Conservation (phyloP, 2,113 vertebrate species). For the Leptobrachium ailaonicum region DNA sequence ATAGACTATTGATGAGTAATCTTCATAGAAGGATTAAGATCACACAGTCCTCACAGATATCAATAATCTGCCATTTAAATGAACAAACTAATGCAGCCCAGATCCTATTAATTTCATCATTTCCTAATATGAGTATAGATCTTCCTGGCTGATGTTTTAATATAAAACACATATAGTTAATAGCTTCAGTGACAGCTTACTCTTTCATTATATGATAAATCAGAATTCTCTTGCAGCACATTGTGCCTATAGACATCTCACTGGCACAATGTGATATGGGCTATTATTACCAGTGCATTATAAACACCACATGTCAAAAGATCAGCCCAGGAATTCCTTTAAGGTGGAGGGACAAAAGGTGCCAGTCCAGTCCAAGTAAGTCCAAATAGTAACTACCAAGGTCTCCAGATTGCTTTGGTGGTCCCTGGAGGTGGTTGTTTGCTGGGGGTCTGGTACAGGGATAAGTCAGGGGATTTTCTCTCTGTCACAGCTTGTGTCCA, state of each 20-base stretch:
- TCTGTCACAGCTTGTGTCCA: constrained; percentile 46
- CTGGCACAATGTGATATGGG: too few species aligned
- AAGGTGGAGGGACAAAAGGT: background rate
- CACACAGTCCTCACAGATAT: background rate
- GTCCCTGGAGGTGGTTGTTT: background rate
- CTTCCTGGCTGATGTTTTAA: background rate
- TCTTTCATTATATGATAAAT: background rate
- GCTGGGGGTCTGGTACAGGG: background rate
- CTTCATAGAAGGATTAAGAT: background rate
- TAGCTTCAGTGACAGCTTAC: background rate
- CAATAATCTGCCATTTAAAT: too few species aligned
- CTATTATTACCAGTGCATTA: too few species aligned
- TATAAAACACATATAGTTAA: background rate
- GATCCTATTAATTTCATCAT: background rate
- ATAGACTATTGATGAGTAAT: background rate
- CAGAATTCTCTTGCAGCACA: too few species aligned
- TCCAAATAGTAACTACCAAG: constrained; percentile 51
- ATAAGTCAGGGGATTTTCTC: background rate
- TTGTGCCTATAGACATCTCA: too few species aligned
- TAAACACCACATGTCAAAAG: too few species aligned
- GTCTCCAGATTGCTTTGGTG: constrained; percentile 57
- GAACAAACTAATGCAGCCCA: background rate
- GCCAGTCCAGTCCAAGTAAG: background rate
- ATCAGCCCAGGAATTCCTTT: too few species aligned
- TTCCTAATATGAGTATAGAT: background rate